phyloP scores from a whole-genome alignment of 2,797 vertebrate genomes.

The Aeoliscus strigatus region DNA sequence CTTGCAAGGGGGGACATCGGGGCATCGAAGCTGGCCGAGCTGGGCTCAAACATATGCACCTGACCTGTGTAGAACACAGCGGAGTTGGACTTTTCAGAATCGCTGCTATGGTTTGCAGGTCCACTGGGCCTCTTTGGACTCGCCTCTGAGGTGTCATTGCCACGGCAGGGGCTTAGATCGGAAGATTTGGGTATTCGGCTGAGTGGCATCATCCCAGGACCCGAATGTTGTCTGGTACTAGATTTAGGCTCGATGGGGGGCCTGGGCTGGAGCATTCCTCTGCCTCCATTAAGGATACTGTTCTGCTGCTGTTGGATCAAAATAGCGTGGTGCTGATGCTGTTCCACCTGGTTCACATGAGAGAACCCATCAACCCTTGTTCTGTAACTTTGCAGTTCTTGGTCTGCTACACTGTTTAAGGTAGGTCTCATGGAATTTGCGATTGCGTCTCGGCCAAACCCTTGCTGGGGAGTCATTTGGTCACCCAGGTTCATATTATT shows the following conservation, averaged over 20 bases:
- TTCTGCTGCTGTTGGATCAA: slow-evolving; percentile 74
- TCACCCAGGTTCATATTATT: slow-evolving; percentile 61
- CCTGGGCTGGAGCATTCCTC: slow-evolving; percentile 80
- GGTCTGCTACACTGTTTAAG: slow-evolving; percentile 60
- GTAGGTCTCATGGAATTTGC: slow-evolving; percentile 64
- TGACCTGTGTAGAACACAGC: slow-evolving; percentile 85
- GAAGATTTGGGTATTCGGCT: slow-evolving; percentile 74
- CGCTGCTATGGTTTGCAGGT: slow-evolving; percentile 54
- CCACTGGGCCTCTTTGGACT: slow-evolving; percentile 75
- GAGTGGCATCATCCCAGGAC: slow-evolving; percentile 68
- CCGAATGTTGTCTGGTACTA: slow-evolving; percentile 66
- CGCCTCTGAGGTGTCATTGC: slow-evolving; percentile 75
- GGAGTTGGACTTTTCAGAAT: slow-evolving; percentile 53
- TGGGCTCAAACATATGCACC: slow-evolving; percentile 86
- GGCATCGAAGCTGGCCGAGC: slow-evolving; percentile 65
- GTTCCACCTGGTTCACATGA: slow-evolving; percentile 66
- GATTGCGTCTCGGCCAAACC: slow-evolving; percentile 75
- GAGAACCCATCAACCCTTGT: slow-evolving; percentile 70
- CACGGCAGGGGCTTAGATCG: slow-evolving; percentile 48
- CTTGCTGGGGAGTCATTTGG: slow-evolving; percentile 72
- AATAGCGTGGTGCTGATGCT: slow-evolving; percentile 71
- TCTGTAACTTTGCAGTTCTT: slow-evolving; percentile 75
- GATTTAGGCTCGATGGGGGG: slow-evolving; percentile 82
- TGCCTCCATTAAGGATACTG: slow-evolving; percentile 55
- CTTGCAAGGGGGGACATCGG: slow-evolving; percentile 67